Conservation (phyloP, 53 echinoderm and acorn worm genomes). For the Zoroaster sp. region DNA sequence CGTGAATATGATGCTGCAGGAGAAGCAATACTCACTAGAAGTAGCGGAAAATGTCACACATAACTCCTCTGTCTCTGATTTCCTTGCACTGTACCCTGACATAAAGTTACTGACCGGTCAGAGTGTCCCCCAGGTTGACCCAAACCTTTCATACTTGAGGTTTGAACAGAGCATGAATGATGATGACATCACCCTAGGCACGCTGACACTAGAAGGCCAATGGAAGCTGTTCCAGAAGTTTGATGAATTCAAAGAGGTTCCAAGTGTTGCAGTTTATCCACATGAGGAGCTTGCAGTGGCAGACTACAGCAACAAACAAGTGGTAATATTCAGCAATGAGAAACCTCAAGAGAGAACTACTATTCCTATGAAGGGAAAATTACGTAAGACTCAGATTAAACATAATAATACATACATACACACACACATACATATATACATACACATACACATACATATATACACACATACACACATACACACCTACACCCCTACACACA, state of each 20-base stretch:
- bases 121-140: neutral
- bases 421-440: no score
- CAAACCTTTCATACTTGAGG: neutral
- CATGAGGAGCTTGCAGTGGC: slow-evolving; percentile 10
- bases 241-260: neutral
- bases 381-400: no score
- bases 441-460: no score
- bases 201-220: neutral
- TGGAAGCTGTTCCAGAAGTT: neutral
- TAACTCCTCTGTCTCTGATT: neutral
- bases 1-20: neutral
- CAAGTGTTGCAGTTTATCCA: neutral
- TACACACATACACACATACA: no score
- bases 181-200: neutral
- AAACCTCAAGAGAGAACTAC: no score
- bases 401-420: no score
- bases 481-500: no score
- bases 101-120: neutral
- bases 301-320: neutral
- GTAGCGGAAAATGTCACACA: neutral
- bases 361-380: no score
- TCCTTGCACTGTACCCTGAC: neutral
- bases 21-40: neutral
- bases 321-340: no score
- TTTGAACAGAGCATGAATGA: neutral